Evolutionary conservation across 2,888 invertebrate genomes (phyloP).

Genomic region (Chesias legatella): DNA sequence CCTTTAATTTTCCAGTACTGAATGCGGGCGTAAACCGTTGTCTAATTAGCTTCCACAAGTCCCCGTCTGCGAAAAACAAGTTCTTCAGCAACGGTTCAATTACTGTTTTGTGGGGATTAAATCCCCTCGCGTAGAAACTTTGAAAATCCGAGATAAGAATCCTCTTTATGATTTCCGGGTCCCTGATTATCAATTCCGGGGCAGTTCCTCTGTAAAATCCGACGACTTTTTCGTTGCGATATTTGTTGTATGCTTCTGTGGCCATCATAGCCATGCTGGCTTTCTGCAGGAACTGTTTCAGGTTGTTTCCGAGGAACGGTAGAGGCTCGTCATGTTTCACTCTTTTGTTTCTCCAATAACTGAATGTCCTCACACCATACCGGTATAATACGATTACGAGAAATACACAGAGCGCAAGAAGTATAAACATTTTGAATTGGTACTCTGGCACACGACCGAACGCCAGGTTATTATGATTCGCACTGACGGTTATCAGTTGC

Average conservation of each 20-base stretch:
- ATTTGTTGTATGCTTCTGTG: slow-evolving; percentile 53
- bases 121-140: slow-evolving; percentile 56
- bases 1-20: slow-evolving; percentile 63
- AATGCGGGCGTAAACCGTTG: slow-evolving; percentile 66
- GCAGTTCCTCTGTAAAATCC: slow-evolving; percentile 54
- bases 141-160: slow-evolving; percentile 60
- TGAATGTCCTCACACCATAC: slow-evolving; percentile 51
- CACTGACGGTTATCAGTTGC: slow-evolving; percentile 1
- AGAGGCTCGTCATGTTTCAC: slow-evolving; percentile 58
- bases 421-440: slow-evolving; percentile 30
- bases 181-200: slow-evolving; percentile 62
- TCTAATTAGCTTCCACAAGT: slow-evolving; percentile 61
- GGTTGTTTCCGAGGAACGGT: slow-evolving; percentile 55
- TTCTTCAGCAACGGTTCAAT: slow-evolving; percentile 62
- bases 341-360: slow-evolving; percentile 61
- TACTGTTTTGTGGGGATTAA: slow-evolving; percentile 53
- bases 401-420: slow-evolving; percentile 27
- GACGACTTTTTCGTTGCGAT: slow-evolving; percentile 61
- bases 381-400: slow-evolving; percentile 45
- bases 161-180: slow-evolving; percentile 60
- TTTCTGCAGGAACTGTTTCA: slow-evolving; percentile 49
- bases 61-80: slow-evolving; percentile 66
- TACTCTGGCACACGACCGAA: slow-evolving; percentile 8
- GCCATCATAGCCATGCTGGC: slow-evolving; percentile 61
- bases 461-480: neutral